phyloP scores from a whole-genome alignment of 1,140 invertebrate genomes.

The Latrodectus geometricus region DNA sequence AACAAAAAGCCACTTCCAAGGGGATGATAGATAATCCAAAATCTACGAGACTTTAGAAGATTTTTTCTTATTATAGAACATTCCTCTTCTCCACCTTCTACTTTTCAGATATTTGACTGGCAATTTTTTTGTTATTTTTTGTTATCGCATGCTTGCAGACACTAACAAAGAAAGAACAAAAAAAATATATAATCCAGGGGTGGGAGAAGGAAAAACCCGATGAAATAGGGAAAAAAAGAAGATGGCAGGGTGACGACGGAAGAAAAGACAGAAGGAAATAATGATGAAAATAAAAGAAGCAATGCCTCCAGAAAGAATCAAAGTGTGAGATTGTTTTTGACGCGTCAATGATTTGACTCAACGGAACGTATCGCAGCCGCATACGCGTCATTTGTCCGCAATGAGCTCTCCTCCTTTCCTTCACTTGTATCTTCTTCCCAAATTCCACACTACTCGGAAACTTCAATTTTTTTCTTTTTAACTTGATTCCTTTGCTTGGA shows the following conservation, averaged over 20 bases:
- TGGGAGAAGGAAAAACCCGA: not conserved
- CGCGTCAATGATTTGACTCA: conserved; percentile 45
- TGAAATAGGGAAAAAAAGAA: not conserved
- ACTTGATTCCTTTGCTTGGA: not conserved
- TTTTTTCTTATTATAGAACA: conserved; percentile 2
- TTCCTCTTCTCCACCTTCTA: not conserved
- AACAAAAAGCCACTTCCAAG: not conserved
- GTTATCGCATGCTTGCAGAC: conserved; percentile 1
- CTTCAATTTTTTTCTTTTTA: not conserved
- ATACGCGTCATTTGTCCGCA: conserved; percentile 44
- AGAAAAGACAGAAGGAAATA: not conserved
- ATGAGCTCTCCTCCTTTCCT: conserved; percentile 29
- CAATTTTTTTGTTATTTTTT: conserved; percentile 20
- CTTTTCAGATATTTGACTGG: not conserved
- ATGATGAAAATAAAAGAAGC: not conserved
- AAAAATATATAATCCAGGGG: not conserved
- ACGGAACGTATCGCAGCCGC: conserved; percentile 18
- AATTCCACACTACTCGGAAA: not conserved
- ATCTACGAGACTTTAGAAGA: not conserved
- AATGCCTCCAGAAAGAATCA: conserved; percentile 4
- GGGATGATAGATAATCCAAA: conserved; percentile 10
- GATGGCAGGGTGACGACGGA: not conserved
- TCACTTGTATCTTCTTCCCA: not conserved
- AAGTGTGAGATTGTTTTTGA: conserved; percentile 58
- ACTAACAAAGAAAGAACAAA: not conserved